Percentiles rank a stretch among this genome's conserved stretches.
Conservation (phyloP, 2,113 vertebrate species). For the Paramormyrops kingsleyae region DNA sequence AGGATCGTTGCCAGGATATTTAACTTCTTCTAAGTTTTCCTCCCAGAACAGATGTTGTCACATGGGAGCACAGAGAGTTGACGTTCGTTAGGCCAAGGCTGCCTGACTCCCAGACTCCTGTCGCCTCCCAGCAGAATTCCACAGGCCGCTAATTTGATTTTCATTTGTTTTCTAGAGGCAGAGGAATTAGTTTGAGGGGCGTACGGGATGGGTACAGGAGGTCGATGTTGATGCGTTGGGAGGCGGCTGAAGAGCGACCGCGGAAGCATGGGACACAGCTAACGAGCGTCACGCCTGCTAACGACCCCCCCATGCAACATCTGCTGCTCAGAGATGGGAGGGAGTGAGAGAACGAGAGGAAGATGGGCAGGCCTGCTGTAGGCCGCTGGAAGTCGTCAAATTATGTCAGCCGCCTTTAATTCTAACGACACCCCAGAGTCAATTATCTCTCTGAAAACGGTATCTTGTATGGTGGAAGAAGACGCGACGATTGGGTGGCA, state of each 20-base stretch:
- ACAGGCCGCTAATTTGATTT: not conserved
- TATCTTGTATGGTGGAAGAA: not conserved
- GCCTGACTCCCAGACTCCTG: not conserved
- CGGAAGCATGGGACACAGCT: not conserved
- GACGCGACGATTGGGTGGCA: not conserved
- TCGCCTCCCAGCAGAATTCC: not conserved
- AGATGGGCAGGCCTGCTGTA: not conserved
- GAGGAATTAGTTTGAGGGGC: not conserved
- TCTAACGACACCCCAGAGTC: not conserved
- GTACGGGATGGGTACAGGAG: not conserved
- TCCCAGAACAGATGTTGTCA: not conserved
- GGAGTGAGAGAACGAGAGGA: too few species aligned
- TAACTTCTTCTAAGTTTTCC: not conserved
- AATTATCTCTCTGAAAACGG: slow-evolving; percentile 4
- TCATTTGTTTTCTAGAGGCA: not conserved
- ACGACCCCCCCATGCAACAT: not conserved
- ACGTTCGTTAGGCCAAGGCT: not conserved
- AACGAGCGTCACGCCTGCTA: not conserved
- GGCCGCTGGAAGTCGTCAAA: not conserved
- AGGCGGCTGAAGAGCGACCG: not conserved
- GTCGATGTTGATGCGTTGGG: not conserved
- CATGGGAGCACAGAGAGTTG: not conserved
- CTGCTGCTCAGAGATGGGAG: not conserved
- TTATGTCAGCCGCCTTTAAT: not conserved
- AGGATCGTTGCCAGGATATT: not conserved